Conservation (phyloP, 1,140 invertebrate genomes). For the Aphelinus certus region DNA sequence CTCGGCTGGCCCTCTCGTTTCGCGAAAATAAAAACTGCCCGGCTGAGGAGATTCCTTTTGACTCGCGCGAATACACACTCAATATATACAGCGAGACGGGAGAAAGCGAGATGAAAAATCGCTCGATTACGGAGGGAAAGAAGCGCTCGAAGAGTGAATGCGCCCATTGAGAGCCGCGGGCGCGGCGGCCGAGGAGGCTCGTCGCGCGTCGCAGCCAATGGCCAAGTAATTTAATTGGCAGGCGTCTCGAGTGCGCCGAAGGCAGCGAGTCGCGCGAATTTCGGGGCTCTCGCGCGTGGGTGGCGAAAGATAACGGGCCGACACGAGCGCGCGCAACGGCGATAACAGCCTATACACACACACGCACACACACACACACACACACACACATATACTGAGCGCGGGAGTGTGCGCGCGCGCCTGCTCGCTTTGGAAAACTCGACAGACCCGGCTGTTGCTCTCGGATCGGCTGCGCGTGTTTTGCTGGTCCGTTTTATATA, state of each 20-base stretch:
- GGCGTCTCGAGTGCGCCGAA: constrained; percentile 52
- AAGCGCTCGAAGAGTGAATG: background rate
- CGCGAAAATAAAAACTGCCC: too few relatives aligned
- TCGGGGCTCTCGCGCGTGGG: constrained; percentile 11
- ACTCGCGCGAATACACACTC: too few relatives aligned
- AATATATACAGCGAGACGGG: too few relatives aligned
- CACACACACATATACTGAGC: too few relatives aligned
- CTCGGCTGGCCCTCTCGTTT: too few relatives aligned
- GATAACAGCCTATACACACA: background rate
- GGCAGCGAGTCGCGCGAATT: constrained; percentile 38
- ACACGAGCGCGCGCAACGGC: background rate
- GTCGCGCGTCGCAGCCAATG: background rate
- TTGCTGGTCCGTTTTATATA: too few relatives aligned
- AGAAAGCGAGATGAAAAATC: too few relatives aligned
- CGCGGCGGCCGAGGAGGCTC: background rate
- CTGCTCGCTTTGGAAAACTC: constrained; percentile 13
- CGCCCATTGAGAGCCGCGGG: background rate
- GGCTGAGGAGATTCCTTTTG: too few relatives aligned
- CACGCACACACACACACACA: too few relatives aligned
- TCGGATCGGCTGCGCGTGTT: too few relatives aligned
- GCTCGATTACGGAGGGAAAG: background rate
- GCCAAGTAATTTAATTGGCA: constrained; percentile 53
- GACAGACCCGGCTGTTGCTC: too few relatives aligned
- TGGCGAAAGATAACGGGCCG: constrained; percentile 1
- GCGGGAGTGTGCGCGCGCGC: background rate